Evolutionary conservation across 2,113 vertebrate genomes (phyloP).

Genomic region (Chrysochloris asiatica): DNA sequence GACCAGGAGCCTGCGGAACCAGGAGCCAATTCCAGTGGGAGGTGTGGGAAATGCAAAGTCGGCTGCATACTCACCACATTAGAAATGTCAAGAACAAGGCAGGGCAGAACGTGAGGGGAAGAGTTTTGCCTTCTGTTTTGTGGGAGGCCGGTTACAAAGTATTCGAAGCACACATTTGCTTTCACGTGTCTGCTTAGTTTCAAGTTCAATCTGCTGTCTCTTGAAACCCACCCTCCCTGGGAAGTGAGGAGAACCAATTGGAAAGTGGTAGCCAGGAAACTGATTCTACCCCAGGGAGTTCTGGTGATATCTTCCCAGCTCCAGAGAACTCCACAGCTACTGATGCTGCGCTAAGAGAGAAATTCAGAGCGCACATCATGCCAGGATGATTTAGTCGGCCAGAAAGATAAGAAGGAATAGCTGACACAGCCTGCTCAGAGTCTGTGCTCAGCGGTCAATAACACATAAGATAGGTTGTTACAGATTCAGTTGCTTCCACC

Average conservation of each 20-base stretch:
- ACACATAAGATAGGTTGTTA: too few relatives aligned
- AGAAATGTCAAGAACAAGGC: constrained; percentile 74
- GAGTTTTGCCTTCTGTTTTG: constrained; percentile 72
- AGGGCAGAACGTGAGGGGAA: constrained; percentile 69
- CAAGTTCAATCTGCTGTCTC: neutral
- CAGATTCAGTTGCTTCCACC: too few relatives aligned
- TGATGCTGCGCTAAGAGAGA: neutral
- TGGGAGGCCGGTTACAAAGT: constrained; percentile 72
- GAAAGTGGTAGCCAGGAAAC: neutral
- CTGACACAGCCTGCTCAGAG: neutral
- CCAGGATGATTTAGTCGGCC: too few relatives aligned
- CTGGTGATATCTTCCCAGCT: neutral
- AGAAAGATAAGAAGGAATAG: too few relatives aligned
- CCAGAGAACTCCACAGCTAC: neutral
- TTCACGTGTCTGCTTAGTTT: constrained; percentile 50
- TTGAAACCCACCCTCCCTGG: neutral
- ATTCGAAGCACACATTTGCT: constrained; percentile 38
- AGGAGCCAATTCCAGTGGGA: constrained; percentile 77
- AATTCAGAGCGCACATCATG: neutral
- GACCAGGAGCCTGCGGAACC: constrained; percentile 48
- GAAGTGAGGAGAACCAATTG: neutral
- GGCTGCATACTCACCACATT: constrained; percentile 76
- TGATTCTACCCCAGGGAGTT: neutral
- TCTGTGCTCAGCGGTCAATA: too few relatives aligned
- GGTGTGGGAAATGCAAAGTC: constrained; percentile 79